phyloP scores from a whole-genome alignment of 1,140 invertebrate species.

The Daktulosphaira vitifoliae region DNA sequence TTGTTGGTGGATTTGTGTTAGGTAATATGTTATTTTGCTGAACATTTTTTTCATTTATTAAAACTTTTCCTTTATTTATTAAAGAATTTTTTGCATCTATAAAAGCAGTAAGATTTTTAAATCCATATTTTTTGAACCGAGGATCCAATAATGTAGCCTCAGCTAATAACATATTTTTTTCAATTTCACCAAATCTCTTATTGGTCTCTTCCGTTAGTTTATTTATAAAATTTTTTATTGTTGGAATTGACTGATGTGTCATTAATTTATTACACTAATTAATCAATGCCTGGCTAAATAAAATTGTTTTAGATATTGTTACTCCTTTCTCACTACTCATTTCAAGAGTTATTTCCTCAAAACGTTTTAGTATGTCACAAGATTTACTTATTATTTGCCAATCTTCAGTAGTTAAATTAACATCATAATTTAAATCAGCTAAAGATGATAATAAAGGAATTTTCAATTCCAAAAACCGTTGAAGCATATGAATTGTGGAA shows the following conservation, averaged over 20 bases:
- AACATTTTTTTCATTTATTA: neutral
- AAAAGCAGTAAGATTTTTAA: conserved; percentile 28
- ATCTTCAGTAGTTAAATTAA: neutral
- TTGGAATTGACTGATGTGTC: neutral
- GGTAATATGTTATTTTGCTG: neutral
- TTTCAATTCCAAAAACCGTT: neutral
- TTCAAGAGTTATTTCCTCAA: conserved; percentile 21
- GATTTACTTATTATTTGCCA: conserved; percentile 13
- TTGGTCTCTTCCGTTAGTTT: conserved; percentile 6
- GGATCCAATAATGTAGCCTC: conserved; percentile 40
- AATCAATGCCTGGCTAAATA: conserved; percentile 10
- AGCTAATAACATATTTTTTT: conserved; percentile 28
- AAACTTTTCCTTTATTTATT: neutral
- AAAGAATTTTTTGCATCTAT: neutral
- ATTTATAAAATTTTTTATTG: neutral
- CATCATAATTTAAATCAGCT: neutral
- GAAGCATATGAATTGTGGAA: neutral
- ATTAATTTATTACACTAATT: conserved; percentile 17
- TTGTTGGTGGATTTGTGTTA: neutral
- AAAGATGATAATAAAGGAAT: neutral
- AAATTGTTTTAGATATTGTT: conserved; percentile 19
- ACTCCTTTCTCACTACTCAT: conserved; percentile 28
- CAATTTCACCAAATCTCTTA: conserved; percentile 1
- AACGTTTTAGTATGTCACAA: conserved; percentile 8
- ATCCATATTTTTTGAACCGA: conserved; percentile 40